A percentile compares a stretch with the other conserved stretches of the same genome.
Conservation (phyloP, 2,113 vertebrate species). For the Grammomys dolichurus region DNA sequence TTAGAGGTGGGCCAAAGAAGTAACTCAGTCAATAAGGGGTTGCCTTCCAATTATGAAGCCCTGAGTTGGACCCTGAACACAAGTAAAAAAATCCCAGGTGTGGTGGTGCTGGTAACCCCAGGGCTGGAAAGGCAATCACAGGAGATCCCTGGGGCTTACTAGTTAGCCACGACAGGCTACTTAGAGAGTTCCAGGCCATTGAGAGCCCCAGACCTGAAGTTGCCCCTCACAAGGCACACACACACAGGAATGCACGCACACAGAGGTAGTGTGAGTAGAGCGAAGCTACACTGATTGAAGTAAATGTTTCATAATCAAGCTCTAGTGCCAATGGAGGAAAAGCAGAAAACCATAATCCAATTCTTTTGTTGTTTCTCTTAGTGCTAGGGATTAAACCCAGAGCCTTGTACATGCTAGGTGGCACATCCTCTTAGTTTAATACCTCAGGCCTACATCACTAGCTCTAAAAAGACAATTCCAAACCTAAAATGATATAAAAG, state of each 20-base stretch:
- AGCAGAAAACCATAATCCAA: not conserved
- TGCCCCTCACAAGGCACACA: not conserved
- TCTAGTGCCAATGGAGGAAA: not conserved
- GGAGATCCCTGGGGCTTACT: not conserved
- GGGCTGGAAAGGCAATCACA: too few species aligned
- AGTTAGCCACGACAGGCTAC: not conserved
- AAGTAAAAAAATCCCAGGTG: not conserved
- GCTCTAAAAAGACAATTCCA: constrained; percentile 14
- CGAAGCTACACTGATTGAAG: not conserved
- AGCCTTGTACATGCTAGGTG: not conserved
- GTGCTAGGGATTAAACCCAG: not conserved
- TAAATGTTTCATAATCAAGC: constrained; percentile 1
- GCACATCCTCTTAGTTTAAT: not conserved
- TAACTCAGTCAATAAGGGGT: not conserved
- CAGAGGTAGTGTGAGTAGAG: not conserved
- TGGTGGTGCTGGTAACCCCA: not conserved
- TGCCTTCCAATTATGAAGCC: not conserved
- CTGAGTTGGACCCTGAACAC: not conserved
- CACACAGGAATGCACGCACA: not conserved
- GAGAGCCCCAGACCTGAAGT: not conserved
- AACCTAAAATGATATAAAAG: constrained; percentile 9
- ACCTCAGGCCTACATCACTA: not conserved
- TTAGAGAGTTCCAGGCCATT: not conserved
- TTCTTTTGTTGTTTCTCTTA: not conserved
- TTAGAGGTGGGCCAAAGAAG: not conserved